Conservation (phyloP, 2,888 invertebrate genomes). For the Metalampra italica region DNA sequence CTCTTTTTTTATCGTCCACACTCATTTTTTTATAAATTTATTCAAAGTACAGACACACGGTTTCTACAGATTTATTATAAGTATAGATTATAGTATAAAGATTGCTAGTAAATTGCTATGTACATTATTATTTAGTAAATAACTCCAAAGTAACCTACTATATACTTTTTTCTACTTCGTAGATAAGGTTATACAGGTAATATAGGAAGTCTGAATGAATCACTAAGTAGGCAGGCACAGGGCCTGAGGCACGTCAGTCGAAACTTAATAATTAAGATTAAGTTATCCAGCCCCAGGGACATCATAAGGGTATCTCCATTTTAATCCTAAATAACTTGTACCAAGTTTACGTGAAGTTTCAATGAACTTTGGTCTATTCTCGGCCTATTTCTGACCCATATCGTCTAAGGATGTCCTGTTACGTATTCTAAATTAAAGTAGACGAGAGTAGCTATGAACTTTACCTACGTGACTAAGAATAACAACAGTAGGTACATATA, state of each 20-base stretch:
- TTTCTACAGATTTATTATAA: too few species aligned
- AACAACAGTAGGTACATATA: background rate
- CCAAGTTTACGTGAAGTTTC: slow-evolving; percentile 17
- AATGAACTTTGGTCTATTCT: slow-evolving; percentile 12
- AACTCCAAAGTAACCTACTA: too few species aligned
- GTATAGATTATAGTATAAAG: too few species aligned
- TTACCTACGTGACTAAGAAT: background rate
- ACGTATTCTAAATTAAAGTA: background rate
- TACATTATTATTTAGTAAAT: too few species aligned
- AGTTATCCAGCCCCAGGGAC: slow-evolving; percentile 8
- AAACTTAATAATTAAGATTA: slow-evolving; percentile 9
- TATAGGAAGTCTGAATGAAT: background rate
- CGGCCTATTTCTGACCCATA: slow-evolving; percentile 14
- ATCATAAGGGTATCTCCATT: slow-evolving; percentile 14
- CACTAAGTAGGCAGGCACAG: background rate
- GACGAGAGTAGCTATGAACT: background rate
- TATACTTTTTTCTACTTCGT: too few species aligned
- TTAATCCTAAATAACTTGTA: slow-evolving; percentile 19
- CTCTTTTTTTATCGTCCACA: too few species aligned
- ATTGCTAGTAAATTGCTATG: too few species aligned
- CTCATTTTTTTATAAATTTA: too few species aligned
- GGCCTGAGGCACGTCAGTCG: background rate
- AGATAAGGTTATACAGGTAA: too few species aligned
- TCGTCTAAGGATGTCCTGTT: slow-evolving; percentile 4
- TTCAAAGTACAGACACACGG: too few species aligned